Conservation (phyloP, 1,140 invertebrate genomes). For the Cotesia chilonis region DNA sequence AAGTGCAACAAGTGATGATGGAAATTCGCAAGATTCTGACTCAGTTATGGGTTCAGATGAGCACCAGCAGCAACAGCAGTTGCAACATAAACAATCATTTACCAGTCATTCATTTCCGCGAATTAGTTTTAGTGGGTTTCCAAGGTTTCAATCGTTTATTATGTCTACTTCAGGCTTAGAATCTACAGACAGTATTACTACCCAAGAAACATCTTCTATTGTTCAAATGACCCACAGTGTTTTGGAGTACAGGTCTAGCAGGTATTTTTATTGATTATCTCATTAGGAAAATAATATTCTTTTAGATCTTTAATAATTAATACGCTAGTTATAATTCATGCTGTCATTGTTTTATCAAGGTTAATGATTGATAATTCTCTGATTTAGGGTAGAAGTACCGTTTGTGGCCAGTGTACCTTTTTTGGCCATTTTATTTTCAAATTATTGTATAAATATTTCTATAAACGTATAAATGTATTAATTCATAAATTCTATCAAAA, state of each 20-base stretch:
- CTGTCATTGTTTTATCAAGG: no score
- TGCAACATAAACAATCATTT: constrained; percentile 45
- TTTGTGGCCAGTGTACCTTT: no score
- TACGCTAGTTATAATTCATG: no score
- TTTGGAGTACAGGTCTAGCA: constrained; percentile 60
- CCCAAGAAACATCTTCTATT: constrained; percentile 52
- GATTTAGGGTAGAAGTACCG: no score
- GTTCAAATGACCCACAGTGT: constrained; percentile 60
- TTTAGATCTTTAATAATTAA: no score
- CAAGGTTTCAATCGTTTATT: constrained; percentile 60
- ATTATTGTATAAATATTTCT: no score
- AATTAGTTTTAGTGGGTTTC: constrained; percentile 58
- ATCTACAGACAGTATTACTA: constrained; percentile 45
- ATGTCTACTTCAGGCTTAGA: constrained; percentile 54
- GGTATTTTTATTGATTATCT: constrained; percentile 43
- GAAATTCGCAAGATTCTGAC: constrained; percentile 57
- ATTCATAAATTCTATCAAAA: no score
- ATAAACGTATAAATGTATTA: no score
- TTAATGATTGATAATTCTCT: no score
- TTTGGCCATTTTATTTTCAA: no score
- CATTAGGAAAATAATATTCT: no score
- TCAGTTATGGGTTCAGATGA: constrained; percentile 48
- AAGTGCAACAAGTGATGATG: constrained; percentile 53
- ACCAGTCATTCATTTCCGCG: constrained; percentile 56
- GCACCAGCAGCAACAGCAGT: constrained; percentile 40